Evolutionary conservation across 2,797 vertebrate species (phyloP), one percentile per base, ranked within the genome.

Genomic region (Aplochiton taeniatus): DNA sequence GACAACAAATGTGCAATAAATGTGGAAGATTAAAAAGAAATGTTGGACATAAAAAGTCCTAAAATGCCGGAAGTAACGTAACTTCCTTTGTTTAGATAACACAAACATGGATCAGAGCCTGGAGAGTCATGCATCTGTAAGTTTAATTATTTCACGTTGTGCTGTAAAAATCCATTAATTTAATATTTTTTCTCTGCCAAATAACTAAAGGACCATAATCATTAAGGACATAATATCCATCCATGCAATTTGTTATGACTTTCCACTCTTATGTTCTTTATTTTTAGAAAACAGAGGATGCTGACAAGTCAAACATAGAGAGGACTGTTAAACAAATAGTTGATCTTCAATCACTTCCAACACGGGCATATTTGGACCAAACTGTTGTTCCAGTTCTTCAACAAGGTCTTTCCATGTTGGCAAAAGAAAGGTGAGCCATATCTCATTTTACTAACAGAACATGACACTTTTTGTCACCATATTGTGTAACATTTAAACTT

Each of bases 361-460:
- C 94, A 17, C 93, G 94, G 83, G 94, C 94, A 69, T 95, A 95
- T 82, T 70, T 95, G 91, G 94, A 95, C 77, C 94, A 95, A 87
- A 95, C 94, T 6, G 94, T 95, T 74, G 94, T 95, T 69, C 94
- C 94, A 65, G 94, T 95, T 73, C 92, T 95, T 74, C 84, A 95
- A 78, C 94, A 95, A 78, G 94, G 94, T 49, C 92, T 95, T 65
- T 94, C 94, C 46, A 93, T 95, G 70, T 92, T 95, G 72, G 93
- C 94, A 70, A 95, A 95, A 78, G 94, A 95, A 74, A 93, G 94
- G 94, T 95, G 85, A 79, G 83, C 31, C 31, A 31, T 31, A 3
- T 31, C 31, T 6, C 2, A 6, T 31, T 31, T 31, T 6, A 2
- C 31, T 31, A 3, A 31, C 2, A 31, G 31, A 31, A 6, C 31